These are phyloP conservation scores for Andrena bucephala DNA, from an alignment of 2,888 invertebrate species.

Conservation along the genomic window DNA sequence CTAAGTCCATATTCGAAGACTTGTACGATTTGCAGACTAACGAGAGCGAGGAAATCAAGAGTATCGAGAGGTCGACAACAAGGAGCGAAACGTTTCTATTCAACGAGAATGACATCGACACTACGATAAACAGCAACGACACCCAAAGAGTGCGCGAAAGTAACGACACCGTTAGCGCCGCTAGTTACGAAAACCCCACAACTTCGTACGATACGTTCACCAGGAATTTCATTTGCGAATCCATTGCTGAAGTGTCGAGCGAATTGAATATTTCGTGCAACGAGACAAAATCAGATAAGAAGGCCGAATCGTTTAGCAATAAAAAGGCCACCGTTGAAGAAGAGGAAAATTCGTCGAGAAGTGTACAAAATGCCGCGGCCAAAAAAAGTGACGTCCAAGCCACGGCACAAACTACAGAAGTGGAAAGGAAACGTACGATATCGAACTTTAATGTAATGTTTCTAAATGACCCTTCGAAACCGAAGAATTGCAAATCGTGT, in stretches of 20 bases:
- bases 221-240: constrained; percentile 62
- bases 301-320: neutral
- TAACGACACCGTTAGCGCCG: neutral
- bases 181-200: constrained; percentile 6
- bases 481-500: constrained; percentile 70
- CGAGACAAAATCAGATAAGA: constrained; percentile 4
- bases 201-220: constrained; percentile 8
- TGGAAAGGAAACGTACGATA: constrained; percentile 16
- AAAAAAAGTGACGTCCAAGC: neutral
- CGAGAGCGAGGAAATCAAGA: constrained; percentile 63
- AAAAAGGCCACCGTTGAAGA: neutral
- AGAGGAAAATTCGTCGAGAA: neutral
- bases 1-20: constrained; percentile 69
- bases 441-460: constrained; percentile 65
- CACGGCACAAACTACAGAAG: neutral
- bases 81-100: constrained; percentile 48
- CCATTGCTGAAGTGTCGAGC: constrained; percentile 64
- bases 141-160: neutral
- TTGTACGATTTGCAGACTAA: constrained; percentile 61
- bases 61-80: constrained; percentile 68
- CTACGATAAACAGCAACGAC: neutral
- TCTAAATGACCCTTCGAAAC: constrained; percentile 55
- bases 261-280: constrained; percentile 44
- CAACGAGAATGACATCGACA: neutral
- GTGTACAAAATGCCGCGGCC: neutral